These are phyloP conservation scores for Choreutis nemorana DNA, from an alignment of 2,888 invertebrate genomes.

Conservation along the genomic window DNA sequence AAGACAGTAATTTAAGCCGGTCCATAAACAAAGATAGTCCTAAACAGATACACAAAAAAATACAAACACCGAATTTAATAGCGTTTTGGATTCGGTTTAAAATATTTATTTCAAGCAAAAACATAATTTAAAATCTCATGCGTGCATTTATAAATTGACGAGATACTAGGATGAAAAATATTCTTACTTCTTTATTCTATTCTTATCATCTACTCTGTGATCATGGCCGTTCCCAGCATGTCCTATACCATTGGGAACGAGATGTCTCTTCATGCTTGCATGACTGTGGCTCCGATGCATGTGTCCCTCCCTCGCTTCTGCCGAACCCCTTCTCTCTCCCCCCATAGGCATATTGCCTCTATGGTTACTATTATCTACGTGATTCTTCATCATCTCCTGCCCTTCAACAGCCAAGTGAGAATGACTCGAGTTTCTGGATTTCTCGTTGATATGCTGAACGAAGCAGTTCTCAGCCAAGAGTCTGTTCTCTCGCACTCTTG, in stretches of 20 bases:
- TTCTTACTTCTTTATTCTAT: conserved; percentile 45
- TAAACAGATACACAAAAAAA: no score
- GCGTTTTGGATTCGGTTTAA: no score
- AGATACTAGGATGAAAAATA: no score
- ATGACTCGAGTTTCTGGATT: conserved; percentile 38
- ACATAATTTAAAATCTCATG: no score
- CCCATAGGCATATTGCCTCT: conserved; percentile 1
- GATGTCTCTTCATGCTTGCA: conserved; percentile 46
- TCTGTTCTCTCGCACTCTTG: conserved; percentile 54
- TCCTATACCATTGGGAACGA: conserved; percentile 44
- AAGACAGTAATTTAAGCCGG: no score
- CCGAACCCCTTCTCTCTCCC: conserved; percentile 1
- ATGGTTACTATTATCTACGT: conserved; percentile 10
- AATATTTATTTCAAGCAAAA: no score
- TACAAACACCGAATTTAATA: no score
- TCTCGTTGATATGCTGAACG: conserved; percentile 53
- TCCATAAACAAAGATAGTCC: no score
- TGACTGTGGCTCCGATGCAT: conserved; percentile 56
- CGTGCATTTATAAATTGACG: no score
- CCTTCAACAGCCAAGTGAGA: conserved; percentile 48
- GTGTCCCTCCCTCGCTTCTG: conserved; percentile 19
- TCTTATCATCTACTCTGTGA: conserved; percentile 32
- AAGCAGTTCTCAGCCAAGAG: conserved; percentile 57
- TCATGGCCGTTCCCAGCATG: conserved; percentile 41
- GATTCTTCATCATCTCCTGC: conserved; percentile 19